Conservation (phyloP, 2,113 vertebrate species). For the Cephalophus harveyi region DNA sequence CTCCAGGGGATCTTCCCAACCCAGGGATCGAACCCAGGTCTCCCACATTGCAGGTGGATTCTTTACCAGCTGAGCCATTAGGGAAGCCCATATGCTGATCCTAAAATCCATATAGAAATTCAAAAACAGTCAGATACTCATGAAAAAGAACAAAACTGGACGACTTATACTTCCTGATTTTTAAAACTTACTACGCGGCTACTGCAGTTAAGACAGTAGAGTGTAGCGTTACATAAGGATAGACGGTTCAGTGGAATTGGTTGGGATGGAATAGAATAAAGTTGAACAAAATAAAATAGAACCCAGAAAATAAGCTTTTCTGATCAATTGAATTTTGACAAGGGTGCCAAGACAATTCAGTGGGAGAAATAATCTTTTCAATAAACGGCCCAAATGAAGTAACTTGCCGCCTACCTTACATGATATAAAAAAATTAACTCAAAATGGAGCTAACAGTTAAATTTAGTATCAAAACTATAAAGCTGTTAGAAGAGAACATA, state of each 20-base stretch:
- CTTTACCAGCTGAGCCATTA: neutral
- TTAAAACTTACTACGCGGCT: neutral
- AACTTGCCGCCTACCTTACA: neutral
- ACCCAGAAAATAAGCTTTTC: neutral
- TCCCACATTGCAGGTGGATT: neutral
- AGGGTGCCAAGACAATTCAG: neutral
- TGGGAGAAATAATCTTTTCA: neutral
- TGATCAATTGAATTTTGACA: neutral
- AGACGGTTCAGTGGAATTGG: neutral
- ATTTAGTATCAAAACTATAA: neutral
- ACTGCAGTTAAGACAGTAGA: too few relatives aligned
- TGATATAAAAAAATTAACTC: neutral
- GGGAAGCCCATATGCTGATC: neutral
- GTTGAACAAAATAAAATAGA: neutral
- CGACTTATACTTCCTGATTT: neutral
- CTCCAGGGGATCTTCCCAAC: neutral
- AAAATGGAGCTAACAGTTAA: neutral
- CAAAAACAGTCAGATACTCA: neutral
- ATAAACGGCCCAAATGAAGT: neutral
- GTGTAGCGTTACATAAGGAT: fast-evolving
- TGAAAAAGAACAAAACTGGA: neutral
- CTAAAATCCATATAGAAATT: neutral
- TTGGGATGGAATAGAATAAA: neutral
- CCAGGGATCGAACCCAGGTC: neutral
- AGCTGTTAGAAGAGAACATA: neutral